phyloP scores from a whole-genome alignment of 2,888 invertebrate species.

The Limnephilus lunatus region DNA sequence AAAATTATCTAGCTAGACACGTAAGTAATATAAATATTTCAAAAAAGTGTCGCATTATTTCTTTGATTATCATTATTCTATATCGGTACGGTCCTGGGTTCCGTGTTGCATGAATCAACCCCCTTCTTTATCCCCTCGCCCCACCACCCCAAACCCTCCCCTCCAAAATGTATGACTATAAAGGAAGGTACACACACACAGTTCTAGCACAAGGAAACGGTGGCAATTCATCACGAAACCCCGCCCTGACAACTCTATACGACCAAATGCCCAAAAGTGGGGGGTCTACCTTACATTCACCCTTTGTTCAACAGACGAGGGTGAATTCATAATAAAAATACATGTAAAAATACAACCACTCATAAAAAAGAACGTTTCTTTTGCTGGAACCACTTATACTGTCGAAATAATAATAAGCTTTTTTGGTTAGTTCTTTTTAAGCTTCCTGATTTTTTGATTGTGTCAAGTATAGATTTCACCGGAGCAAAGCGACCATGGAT shows the following conservation, averaged over 20 bases:
- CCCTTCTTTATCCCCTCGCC: slow-evolving; percentile 67
- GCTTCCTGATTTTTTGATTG: background rate
- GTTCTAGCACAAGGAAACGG: slow-evolving; percentile 72
- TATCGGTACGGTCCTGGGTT: slow-evolving; percentile 22
- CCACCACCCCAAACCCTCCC: slow-evolving; percentile 70
- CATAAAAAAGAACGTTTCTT: background rate
- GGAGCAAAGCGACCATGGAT: slow-evolving; percentile 66
- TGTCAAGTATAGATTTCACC: background rate
- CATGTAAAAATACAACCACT: background rate
- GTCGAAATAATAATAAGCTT: background rate
- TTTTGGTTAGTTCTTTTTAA: background rate
- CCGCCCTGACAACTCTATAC: slow-evolving; percentile 82
- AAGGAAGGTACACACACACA: slow-evolving; percentile 68
- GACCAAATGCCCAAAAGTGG: slow-evolving; percentile 72
- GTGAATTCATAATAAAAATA: background rate
- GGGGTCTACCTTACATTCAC: background rate
- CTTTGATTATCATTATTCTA: slow-evolving; percentile 11
- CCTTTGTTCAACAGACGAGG: background rate
- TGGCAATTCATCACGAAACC: slow-evolving; percentile 78
- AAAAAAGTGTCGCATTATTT: background rate
- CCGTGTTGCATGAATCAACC: slow-evolving; percentile 67
- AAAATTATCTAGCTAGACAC: background rate
- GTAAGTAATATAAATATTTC: background rate
- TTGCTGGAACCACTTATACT: background rate
- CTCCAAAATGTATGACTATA: slow-evolving; percentile 67